These are phyloP conservation scores for Trematomus loennbergii DNA, from an alignment of 2,113 vertebrate species.

Conservation along the genomic window DNA sequence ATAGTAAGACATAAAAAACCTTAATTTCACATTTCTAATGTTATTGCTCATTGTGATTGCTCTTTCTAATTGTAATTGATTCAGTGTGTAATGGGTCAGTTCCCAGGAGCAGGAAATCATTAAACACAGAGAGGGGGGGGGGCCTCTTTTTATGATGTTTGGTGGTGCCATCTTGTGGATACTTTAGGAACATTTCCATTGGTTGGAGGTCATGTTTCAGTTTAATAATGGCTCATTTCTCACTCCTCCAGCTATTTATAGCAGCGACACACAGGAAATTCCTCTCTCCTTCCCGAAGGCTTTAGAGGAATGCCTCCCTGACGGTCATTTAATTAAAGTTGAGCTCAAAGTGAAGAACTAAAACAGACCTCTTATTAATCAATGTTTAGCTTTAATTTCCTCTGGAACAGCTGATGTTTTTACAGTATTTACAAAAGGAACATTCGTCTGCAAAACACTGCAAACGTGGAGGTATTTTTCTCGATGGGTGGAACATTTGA, in stretches of 20 bases:
- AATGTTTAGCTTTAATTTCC: constrained; percentile 72
- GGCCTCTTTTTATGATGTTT: neutral
- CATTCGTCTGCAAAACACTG: constrained; percentile 20
- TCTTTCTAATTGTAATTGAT: constrained; percentile 13
- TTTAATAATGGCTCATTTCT: neutral
- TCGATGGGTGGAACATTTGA: constrained; percentile 17
- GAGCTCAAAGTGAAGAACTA: constrained; percentile 29
- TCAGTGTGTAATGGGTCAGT: neutral
- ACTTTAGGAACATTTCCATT: neutral
- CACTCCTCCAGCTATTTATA: constrained; percentile 35
- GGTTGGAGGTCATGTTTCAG: neutral
- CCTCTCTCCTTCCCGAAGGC: constrained; percentile 16
- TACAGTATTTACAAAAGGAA: constrained; percentile 52
- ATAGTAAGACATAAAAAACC: neutral
- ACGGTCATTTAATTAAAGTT: constrained; percentile 45
- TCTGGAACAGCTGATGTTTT: constrained; percentile 55
- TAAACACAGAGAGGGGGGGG: neutral
- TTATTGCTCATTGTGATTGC: neutral
- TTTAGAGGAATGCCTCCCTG: constrained; percentile 32
- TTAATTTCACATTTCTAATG: neutral
- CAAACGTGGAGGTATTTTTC: neutral
- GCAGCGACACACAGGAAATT: constrained; percentile 43
- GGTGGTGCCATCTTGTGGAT: constrained; percentile 61
- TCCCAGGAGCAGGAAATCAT: neutral
- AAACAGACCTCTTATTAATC: constrained; percentile 29